Base-by-base conservation (phyloP, 1,140 invertebrate species). In the Apis mellifera region DNA sequence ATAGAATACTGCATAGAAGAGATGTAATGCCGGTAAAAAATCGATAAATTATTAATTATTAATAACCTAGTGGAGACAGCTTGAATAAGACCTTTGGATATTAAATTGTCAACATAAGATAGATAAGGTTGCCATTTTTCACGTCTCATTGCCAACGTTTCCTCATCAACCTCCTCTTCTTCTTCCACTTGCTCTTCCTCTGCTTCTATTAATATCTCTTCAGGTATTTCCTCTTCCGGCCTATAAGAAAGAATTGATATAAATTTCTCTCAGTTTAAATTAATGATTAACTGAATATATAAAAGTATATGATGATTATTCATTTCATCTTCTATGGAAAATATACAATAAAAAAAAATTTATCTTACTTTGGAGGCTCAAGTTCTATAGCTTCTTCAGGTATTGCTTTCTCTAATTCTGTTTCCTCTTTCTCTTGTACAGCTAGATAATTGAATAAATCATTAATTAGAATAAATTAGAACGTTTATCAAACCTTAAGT, bases 71-170 rank as follows among this genome's bases (percentile, higher is more conserved):
- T 90, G n/a, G 91, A 86, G 84, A 90, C 94, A 90, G 93, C 95
- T 94, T 94, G 92, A n/a, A 95, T 94, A 69, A 96, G 94, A n/a
- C 95, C 95, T 75, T 95, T 93, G 4, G 95, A 92, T 60, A 97
- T 93, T 83, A 96, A 94, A 77, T 95, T 93, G 92, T 97, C 96
- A 9, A 97, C 91, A 87, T 95, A 95, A 73, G 93, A 92, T 3
- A 96, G 94, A 90, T 97, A 97, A 2, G 95, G 93, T 68, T 95
- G 94, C 96, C 96, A 97, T 84, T 91, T 79, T 52, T 59, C 82
- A 3, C n/a, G 65, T 50, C 66, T 52, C 9, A 71, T 54, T 19
- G 66, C 62, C 21, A 60, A 64, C 1, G 55, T 68, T 23, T 80
- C 75, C 64, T 60, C 77, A n/a, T 81, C 76, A n/a, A 50, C n/a